Evolutionary conservation across 2,797 vertebrate genomes (phyloP).

Genomic region (Salmo trutta): DNA sequence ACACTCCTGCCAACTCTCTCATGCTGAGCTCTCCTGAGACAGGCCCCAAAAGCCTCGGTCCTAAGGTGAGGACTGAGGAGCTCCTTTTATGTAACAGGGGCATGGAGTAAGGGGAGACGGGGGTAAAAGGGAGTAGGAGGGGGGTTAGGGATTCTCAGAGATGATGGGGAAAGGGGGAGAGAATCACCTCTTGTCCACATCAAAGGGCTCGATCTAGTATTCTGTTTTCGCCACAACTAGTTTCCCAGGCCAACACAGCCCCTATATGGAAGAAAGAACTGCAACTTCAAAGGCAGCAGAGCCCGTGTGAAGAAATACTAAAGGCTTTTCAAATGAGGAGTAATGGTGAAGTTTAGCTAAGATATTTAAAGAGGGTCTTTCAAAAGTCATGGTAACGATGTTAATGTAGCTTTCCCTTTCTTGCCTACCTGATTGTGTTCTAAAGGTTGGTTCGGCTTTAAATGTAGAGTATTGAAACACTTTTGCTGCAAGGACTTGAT

Average conservation of each 20-base stretch:
- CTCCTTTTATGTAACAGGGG: neutral
- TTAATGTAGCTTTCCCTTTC: neutral
- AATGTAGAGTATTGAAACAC: neutral
- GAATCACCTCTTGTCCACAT: conserved; percentile 26
- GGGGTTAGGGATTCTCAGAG: neutral
- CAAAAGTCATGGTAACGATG: neutral
- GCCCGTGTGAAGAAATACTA: conserved; percentile 7
- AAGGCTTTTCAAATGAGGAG: neutral
- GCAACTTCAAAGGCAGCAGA: conserved; percentile 22
- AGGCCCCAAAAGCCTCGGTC: neutral
- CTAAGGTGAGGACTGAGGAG: neutral
- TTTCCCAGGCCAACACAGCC: conserved; percentile 34
- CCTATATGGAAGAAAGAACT: conserved; percentile 27
- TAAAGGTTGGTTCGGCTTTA: neutral
- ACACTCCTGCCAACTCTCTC: neutral
- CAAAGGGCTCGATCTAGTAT: conserved; percentile 20
- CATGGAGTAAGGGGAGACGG: neutral
- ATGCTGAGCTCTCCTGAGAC: neutral
- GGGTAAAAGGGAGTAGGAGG: neutral
- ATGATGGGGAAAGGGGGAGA: conserved; percentile 11
- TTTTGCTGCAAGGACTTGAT: neutral
- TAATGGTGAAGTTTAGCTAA: conserved; percentile 6
- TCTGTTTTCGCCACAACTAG: neutral
- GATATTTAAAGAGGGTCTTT: neutral
- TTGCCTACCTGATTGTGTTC: neutral